Evolutionary conservation across 2,113 vertebrate species (phyloP).

Genomic region (Leiothrix lutea): DNA sequence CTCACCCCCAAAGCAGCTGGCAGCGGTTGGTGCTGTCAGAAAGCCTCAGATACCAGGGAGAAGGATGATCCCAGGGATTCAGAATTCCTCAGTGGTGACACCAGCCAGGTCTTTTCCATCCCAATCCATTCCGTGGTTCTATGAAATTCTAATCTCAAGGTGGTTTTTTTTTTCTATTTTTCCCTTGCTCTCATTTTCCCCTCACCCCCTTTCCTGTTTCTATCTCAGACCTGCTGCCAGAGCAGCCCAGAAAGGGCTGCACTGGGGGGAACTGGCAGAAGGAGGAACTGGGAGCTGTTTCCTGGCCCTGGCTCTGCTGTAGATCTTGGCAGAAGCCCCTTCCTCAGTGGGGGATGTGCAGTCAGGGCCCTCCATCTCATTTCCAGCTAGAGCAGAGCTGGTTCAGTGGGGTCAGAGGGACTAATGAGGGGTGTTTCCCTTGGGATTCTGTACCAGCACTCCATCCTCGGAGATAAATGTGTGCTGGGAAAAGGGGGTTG

Average conservation of each 20-base stretch:
- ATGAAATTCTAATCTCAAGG: not conserved
- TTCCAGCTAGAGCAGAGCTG: not conserved
- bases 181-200: not conserved
- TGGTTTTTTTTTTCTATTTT: not conserved
- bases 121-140: not conserved
- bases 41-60: rapidly evolving
- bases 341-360: not conserved
- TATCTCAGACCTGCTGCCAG: not conserved
- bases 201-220: not conserved
- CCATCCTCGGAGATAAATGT: not conserved
- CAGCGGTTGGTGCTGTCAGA: not conserved
- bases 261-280: not conserved
- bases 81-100: not conserved
- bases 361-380: not conserved
- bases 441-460: not conserved
- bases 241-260: not conserved
- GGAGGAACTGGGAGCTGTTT: not conserved
- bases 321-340: not conserved
- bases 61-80: not conserved
- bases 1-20: rapidly evolving
- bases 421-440: not conserved
- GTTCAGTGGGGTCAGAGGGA: not conserved
- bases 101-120: not conserved
- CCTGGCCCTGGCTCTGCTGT: not conserved
- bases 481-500: not conserved